Percentiles rank a stretch among this genome's conserved stretches.
Conservation (phyloP, 1,140 invertebrate species). For the Elymnias hypermnestra region DNA sequence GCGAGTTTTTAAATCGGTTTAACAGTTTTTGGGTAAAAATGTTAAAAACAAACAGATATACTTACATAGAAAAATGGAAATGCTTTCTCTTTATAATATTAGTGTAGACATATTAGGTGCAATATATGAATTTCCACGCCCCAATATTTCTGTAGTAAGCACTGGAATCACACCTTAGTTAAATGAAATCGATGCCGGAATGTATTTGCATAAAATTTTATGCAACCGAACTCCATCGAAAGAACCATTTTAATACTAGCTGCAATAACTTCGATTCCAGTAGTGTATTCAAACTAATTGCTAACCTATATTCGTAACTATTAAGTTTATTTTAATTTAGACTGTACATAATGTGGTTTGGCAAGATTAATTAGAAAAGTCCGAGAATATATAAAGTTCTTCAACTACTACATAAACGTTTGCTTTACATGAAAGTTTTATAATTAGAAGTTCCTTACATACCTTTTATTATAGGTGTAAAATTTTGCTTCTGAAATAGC, state of each 20-base stretch:
- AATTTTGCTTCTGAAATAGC: no score
- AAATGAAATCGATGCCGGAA: neutral
- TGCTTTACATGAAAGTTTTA: neutral
- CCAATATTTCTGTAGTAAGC: neutral
- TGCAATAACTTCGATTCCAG: neutral
- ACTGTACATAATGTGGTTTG: neutral
- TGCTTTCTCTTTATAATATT: neutral
- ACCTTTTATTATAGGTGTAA: no score
- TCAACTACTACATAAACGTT: neutral
- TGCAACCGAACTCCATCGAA: constrained; percentile 1
- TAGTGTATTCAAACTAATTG: neutral
- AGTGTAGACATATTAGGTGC: neutral
- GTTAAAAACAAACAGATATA: no score
- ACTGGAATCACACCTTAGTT: constrained; percentile 5
- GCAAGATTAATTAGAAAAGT: constrained; percentile 1
- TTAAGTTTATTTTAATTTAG: neutral
- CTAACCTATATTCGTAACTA: neutral
- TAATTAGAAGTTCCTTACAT: no score
- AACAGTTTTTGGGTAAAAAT: no score
- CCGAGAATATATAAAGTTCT: constrained; percentile 1
- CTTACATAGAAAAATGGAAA: no score
- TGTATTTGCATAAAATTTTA: constrained; percentile 4
- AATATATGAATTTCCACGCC: neutral
- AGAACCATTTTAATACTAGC: constrained; percentile 1
- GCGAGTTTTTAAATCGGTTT: no score